Percentiles rank a stretch among this genome's conserved stretches.
Conservation (phyloP, 2,797 vertebrate genomes). For the Lindbergichthys nudifrons region DNA sequence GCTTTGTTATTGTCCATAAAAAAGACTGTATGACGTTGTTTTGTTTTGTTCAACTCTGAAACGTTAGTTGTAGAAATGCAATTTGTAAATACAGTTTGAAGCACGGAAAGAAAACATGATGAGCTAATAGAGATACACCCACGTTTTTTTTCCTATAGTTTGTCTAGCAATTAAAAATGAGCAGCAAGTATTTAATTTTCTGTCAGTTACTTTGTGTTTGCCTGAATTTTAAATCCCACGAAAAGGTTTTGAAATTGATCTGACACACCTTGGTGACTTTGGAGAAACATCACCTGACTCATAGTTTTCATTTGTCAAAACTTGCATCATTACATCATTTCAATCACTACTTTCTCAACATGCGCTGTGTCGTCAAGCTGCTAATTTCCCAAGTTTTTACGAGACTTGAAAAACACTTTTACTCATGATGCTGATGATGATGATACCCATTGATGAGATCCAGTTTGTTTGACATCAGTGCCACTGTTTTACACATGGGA, state of each 20-base stretch:
- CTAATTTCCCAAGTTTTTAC: slow-evolving; percentile 13
- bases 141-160: too few relatives aligned
- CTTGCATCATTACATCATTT: slow-evolving; percentile 1
- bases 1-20: slow-evolving; percentile 22
- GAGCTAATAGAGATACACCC: neutral
- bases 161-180: neutral
- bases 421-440: slow-evolving; percentile 3
- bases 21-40: neutral
- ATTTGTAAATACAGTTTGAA: neutral
- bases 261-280: neutral
- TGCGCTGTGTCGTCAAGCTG: neutral
- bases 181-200: neutral
- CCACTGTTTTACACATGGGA: slow-evolving; percentile 19
- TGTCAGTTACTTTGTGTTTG: neutral
- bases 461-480: slow-evolving; percentile 32
- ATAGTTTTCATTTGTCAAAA: neutral
- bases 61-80: neutral
- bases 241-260: neutral
- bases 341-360: neutral
- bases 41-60: neutral
- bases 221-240: neutral
- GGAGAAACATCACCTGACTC: neutral
- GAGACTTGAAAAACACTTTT: neutral
- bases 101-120: neutral
- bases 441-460: slow-evolving; percentile 15